Evolutionary conservation across 2,797 vertebrate species (phyloP), one percentile per base, ranked within the genome.

Genomic region (Coilia nasus): DNA sequence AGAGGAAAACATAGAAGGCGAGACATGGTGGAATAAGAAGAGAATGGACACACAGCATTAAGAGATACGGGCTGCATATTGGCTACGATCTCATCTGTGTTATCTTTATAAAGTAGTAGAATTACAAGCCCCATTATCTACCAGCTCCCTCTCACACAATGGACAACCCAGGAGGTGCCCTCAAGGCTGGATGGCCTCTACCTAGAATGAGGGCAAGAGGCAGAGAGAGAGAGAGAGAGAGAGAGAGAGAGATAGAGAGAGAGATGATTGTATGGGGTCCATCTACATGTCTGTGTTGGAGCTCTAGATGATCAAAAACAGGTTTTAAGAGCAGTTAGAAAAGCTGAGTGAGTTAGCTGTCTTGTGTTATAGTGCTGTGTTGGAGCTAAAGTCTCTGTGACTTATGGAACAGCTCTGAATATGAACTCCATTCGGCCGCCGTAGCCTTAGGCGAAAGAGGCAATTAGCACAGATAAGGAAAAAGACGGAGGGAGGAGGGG

Each of bases 41-140:
- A 28, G 23, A 64, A 14, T 9, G 23, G 23, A 28, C 62, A 28
- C 28, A 23, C 23, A 64, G 14, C 1, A 64, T 64, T 23, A 23
- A 64, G 23, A 64, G 62, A 28, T 64, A 25, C 12, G 6, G 67
- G 15, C 67, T 35, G 17, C 28, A 57, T 57, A 46, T 85, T 35
- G 3, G 83, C 83, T 89, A 86, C 82, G 81, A 86, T 86, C 88
- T 81, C 56, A 78, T 25, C 44, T 84, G 50, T 85, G 88, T 57
- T 59, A 81, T 87, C 82, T 83, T 85, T 89, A 83, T 84, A 83
- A 90, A 88, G 87, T 82, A 90, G 87, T 83, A 82, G 81, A 59
- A 89, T 88, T 89, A 87, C 62, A 85, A 83, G 81, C 71, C 64
- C 84, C 80, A 87, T 89, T 88, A 90, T 83, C 35, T 59, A 28